Evolutionary conservation across 2,113 vertebrate genomes (phyloP), one percentile per base, ranked within the genome.

Genomic region (Burhinus oedicnemus): DNA sequence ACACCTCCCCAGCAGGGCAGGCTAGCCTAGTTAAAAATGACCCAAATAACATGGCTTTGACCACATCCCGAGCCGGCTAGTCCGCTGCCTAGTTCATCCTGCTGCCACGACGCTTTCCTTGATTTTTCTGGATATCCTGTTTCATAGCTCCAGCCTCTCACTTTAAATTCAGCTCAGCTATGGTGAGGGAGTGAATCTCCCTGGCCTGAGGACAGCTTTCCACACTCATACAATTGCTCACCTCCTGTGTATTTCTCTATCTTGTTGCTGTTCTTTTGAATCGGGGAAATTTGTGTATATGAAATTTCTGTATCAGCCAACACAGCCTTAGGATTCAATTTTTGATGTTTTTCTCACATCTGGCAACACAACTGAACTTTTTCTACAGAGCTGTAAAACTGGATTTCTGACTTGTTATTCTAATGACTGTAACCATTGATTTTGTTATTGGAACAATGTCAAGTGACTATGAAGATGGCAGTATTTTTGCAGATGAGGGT

Each of bases 41-140:
- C 72, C 68, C 68, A 95, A 96, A 96, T 95, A 70, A 90, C 79
- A 90, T 12, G 42, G 15, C 26, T 96, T 32, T 80, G 19, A 90
- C 94, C 89, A 95, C 89, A 93, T 90, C 89, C 87, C 1, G 3
- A 91, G 58, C 22, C 42, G 87, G 64, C 26, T 44, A 86, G 60
- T 42, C 26, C 1, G 0, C 65, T 62, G 40, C 8, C 60, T 87
- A 60, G 65, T 19, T 80, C 71, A 71, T 62, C 29, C 75, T 36
- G n/a, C 64, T 83, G 68, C 60, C 55, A 15, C 6, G 10, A 70
- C 1, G 18, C 6, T 86, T 71, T 17, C 21, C 40, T 75, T 77
- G 38, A 45, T 87, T 84, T 80, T 83, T 34, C 58, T 14, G 83
- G 45, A 51, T 72, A 84, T 13, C 10, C 10, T 71, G 10, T 47